Base-by-base conservation (phyloP, 2,797 vertebrate species). In the Leptatherina wallacei region DNA sequence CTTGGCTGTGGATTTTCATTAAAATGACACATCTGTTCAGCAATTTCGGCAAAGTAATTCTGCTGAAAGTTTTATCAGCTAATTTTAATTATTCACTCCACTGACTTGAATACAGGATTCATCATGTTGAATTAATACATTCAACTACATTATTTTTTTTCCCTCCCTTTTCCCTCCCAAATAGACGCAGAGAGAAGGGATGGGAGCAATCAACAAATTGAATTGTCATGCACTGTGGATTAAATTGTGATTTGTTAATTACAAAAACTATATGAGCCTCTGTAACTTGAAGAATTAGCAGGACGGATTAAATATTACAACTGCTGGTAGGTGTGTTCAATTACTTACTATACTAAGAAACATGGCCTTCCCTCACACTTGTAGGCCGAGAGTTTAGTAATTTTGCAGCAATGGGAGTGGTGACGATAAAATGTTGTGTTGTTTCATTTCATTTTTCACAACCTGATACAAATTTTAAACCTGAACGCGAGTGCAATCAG, bases 41-140 rank as follows among this genome's bases (percentile, higher is more conserved):
- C 96, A 98, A 98, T 99, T 99, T 97, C 96, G 66, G 97, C 96
- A 97, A 98, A 98, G 97, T 98, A 98, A 99, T 98, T 99, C 97
- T 97, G 96, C 97, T 99, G 97, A 98, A 99, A 99, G 97, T 99
- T 99, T 99, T 99, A 99, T 98, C 98, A 97, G 97, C 97, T 98
- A 97, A 99, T 99, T 99, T 99, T 99, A 98, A 99, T 99, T 99
- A 99, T 99, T 99, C 98, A 99, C 97, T 99, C 97, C 97, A 98
- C 96, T 99, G 98, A 96, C 95, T 96, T 98, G 97, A 98, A 99
- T 98, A 99, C 96, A 97, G 97, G 96, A 98, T 98, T 98, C 96
- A 99, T 99, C 97, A 97, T 98, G 97, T 98, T 97, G 97, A 98
- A 99, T 99, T 98, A 99, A 98, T 97, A 97, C 96, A 97, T 99